Conservation (phyloP, 1,140 invertebrate genomes). For the Cydia fagiglandana region DNA sequence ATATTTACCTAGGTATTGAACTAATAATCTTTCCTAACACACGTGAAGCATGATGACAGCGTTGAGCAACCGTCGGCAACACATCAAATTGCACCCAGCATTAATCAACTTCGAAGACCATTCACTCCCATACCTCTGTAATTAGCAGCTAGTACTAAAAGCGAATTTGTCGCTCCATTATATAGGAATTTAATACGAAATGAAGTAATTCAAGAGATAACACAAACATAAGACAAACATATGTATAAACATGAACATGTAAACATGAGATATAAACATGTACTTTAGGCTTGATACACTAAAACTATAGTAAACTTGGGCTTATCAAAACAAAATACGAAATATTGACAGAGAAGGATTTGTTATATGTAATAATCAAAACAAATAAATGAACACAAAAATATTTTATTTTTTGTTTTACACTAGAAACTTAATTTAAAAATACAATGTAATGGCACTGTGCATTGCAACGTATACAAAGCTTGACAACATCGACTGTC, state of each 20-base stretch:
- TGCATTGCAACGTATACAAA: slow-evolving; percentile 13
- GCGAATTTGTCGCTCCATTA: not conserved
- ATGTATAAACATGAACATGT: too few relatives aligned
- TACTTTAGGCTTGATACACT: not conserved
- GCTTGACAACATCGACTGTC: slow-evolving; percentile 21
- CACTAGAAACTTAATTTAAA: not conserved
- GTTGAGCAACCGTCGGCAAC: not conserved
- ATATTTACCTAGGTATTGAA: not conserved
- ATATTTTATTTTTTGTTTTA: slow-evolving; percentile 6
- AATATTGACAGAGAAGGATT: too few relatives aligned
- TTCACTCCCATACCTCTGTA: slow-evolving; percentile 10
- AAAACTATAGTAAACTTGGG: too few relatives aligned
- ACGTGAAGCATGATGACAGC: not conserved
- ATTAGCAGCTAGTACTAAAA: not conserved
- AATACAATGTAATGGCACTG: slow-evolving; percentile 12
- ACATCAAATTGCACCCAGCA: not conserved
- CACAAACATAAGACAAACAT: too few relatives aligned
- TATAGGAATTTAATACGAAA: not conserved
- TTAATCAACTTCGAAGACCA: slow-evolving; percentile 15
- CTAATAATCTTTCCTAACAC: slow-evolving; percentile 9
- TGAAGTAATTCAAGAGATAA: not conserved
- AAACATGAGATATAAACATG: too few relatives aligned
- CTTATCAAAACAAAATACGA: too few relatives aligned
- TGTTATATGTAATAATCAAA: not conserved
- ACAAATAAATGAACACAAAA: slow-evolving; percentile 4